Evolutionary conservation across 2,113 vertebrate species (phyloP), one percentile per base, ranked within the genome.

Genomic region (Tachycineta bicolor): DNA sequence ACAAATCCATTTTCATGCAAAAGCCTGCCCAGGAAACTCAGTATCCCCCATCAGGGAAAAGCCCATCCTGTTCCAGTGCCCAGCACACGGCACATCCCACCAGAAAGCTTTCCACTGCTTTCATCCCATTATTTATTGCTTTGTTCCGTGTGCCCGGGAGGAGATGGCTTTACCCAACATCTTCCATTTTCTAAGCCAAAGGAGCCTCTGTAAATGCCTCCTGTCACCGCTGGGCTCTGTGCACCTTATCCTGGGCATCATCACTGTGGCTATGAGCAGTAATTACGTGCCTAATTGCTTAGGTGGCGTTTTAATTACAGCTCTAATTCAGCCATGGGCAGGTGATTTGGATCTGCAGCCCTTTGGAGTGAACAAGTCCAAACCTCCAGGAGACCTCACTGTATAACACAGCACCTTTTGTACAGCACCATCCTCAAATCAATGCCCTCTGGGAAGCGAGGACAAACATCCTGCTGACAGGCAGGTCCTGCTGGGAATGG

Each of bases 181-280:
- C 95, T 95, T 94, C 83, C 89, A 71, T 41, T 84, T 87, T 50
- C 74, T 49, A 21, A 89, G 83, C 73, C 91, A 97, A 93, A 34
- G 34, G 82, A 75, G 24, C 55, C 3, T 3, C 86, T 87, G 17
- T 73, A 25, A 94, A 95, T 13, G 22, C 65, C 83, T 90, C 50
- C 73, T 92, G 91, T 89, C 56, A 55, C 26, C 63, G 22, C 1
- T 52, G 55, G 74, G 34, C 41, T 91, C 77, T 76, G 37, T 28
- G 28, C 0, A 3, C 25, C 75, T 43, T 34, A 2, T 4, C 1
- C 14, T 81, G 90, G 85, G n/a, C 80, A 63, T 23, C 37, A 81
- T 19, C 74, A 65, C 67, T 5, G 2, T 16, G 44, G 26, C 34
- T 74, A 2, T 10, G 55, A 70, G 74, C 68, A 60, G 41, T 59